phyloP scores from a whole-genome alignment of 2,113 vertebrate genomes.

The Prunella himalayana region DNA sequence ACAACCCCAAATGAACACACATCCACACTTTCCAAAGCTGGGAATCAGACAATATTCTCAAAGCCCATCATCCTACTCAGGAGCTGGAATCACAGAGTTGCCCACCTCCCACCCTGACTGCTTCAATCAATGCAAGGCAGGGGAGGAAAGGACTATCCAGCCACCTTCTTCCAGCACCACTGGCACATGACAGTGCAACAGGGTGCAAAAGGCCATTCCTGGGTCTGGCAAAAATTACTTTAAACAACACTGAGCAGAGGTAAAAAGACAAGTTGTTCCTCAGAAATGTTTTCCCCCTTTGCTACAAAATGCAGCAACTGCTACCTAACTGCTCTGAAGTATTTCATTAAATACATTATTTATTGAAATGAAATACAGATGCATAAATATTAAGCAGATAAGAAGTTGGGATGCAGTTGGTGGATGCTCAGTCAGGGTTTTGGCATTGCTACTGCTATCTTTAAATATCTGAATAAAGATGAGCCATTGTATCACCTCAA shows the following conservation, averaged over 20 bases:
- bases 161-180: neutral
- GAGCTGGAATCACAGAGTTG: neutral
- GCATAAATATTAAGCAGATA: neutral
- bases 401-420: neutral
- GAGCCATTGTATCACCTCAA: neutral
- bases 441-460: neutral
- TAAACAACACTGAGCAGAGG: neutral
- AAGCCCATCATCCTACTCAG: neutral
- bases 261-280: neutral
- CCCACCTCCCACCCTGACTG: rapidly evolving
- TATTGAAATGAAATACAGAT: neutral
- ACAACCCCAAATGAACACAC: neutral
- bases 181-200: neutral
- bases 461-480: neutral
- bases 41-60: neutral
- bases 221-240: neutral
- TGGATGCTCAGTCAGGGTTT: neutral
- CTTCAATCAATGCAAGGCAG: rapidly evolving
- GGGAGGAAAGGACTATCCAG: neutral
- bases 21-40: neutral
- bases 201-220: neutral
- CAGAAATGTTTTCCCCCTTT: neutral
- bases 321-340: neutral
- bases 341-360: neutral
- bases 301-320: neutral